Base-by-base conservation (phyloP, 2,797 vertebrate genomes). In the Sebastiscus tertius region DNA sequence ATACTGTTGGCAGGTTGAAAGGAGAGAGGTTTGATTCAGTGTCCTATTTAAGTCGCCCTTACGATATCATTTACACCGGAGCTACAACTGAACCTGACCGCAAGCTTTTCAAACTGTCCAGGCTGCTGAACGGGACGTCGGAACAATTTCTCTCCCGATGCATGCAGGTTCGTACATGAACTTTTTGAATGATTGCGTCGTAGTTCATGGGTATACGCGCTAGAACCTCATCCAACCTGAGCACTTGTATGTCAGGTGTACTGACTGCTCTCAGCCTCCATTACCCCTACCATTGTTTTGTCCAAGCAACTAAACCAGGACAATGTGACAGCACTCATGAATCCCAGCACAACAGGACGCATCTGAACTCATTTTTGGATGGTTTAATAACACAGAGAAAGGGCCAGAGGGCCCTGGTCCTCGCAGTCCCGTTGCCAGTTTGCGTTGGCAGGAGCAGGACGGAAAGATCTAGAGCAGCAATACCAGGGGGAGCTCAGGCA, bases 381-480 rank as follows among this genome's bases (percentile, higher is more conserved):
- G 55, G 56, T 84, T 87, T 78, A 79, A 62, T 61, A 72, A 56
- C 49, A 14, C 69, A 73, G 42, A 78, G 55, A 76, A 72, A 80
- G 82, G 80, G 81, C 80, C 80, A 81, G 59, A 78, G 70, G 82
- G 85, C 71, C 24, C 10, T 20, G 2, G 67, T 74, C 84, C n/a
- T 71, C 13, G 31, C 14, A 5, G 52, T 60, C 59, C 56, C 24
- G 31, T 54, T 87, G 90, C 83, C 86, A 75, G 69, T 79, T 65
- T 77, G 72, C 22, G 24, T 66, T 87, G 89, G 88, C 92, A 86
- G 83, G 54, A 83, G 60, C 10, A 7, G 79, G 77, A 83, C 42
- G 2, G 83, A 87, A 71, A 89, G 83, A 93, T 92, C 83, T 92
- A 74, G 91, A 91, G 84, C 92, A 93, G 54, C 20, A 66, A 75